Conservation (phyloP, 2,797 vertebrate species). For the Gobio occitaniae region DNA sequence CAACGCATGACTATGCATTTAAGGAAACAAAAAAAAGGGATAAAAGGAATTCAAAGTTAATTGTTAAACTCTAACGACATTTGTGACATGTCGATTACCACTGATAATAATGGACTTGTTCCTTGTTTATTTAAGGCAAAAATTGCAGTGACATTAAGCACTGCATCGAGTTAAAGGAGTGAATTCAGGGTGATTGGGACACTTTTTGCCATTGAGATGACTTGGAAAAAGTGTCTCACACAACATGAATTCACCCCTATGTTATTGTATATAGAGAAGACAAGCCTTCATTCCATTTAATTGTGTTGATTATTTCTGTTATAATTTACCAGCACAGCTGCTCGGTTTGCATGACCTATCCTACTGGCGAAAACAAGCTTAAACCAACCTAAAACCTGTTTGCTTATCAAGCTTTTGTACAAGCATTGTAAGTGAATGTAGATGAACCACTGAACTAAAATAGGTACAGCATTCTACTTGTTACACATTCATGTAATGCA, state of each 20-base stretch:
- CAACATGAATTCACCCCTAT: background rate
- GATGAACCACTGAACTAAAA: background rate
- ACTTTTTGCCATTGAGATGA: background rate
- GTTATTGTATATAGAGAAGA: background rate
- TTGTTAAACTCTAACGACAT: background rate
- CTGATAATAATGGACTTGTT: background rate
- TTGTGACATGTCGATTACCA: background rate
- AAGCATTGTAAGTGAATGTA: background rate
- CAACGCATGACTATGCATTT: background rate
- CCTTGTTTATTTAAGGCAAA: no score
- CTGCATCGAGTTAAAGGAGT: background rate
- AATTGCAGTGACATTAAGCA: background rate
- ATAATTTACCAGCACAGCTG: background rate
- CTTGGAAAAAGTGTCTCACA: background rate
- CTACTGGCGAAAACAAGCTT: background rate
- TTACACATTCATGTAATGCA: background rate
- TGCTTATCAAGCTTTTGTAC: background rate
- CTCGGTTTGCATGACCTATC: background rate
- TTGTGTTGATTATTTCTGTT: background rate
- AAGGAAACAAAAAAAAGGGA: background rate
- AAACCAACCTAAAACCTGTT: background rate
- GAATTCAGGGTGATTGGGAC: background rate
- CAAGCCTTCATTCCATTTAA: background rate
- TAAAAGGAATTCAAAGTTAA: background rate
- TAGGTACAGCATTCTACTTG: background rate